A percentile compares a stretch with the other conserved stretches of the same genome.
Evolutionary conservation across 2,888 invertebrate genomes (phyloP).

Genomic region (Caenorhabditis sp.): DNA sequence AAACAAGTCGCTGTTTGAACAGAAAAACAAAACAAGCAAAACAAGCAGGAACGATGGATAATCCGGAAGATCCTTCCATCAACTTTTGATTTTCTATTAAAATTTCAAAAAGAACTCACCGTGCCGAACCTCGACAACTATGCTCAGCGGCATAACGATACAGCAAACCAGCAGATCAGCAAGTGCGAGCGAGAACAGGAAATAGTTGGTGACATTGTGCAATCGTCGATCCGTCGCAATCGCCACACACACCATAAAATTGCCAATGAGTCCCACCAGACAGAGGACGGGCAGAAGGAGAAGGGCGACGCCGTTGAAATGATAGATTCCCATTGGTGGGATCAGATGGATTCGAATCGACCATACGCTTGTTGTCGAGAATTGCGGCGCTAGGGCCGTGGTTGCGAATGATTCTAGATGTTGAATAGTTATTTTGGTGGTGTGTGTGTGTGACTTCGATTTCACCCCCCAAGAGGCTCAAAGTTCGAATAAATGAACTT

Average conservation of each 20-base stretch:
- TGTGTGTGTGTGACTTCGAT: not conserved
- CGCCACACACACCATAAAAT: slow-evolving; percentile 87
- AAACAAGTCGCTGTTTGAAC: too few relatives aligned
- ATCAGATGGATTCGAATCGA: slow-evolving; percentile 41
- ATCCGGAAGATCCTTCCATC: too few relatives aligned
- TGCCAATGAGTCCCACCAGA: slow-evolving; percentile 71
- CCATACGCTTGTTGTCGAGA: slow-evolving; percentile 49
- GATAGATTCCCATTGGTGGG: slow-evolving; percentile 42
- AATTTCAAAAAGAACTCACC: slow-evolving; percentile 84
- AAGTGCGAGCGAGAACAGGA: slow-evolving; percentile 91
- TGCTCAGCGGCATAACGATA: slow-evolving; percentile 95
- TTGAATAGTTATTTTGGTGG: slow-evolving; percentile 40
- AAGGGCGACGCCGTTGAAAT: slow-evolving; percentile 70
- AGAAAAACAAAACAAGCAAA: too few relatives aligned
- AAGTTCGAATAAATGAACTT: not conserved
- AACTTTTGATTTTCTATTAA: too few relatives aligned
- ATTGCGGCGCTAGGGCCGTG: slow-evolving; percentile 44
- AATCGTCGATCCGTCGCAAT: slow-evolving; percentile 90
- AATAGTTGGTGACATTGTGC: slow-evolving; percentile 96
- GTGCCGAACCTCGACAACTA: slow-evolving; percentile 89
- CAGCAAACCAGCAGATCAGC: slow-evolving; percentile 93
- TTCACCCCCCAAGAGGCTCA: not conserved
- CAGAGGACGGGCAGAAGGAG: slow-evolving; percentile 73
- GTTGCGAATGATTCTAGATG: slow-evolving; percentile 37
- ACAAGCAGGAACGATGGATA: too few relatives aligned